phyloP scores from a whole-genome alignment of 2,888 invertebrate genomes.

The Pimpla rufipes region DNA sequence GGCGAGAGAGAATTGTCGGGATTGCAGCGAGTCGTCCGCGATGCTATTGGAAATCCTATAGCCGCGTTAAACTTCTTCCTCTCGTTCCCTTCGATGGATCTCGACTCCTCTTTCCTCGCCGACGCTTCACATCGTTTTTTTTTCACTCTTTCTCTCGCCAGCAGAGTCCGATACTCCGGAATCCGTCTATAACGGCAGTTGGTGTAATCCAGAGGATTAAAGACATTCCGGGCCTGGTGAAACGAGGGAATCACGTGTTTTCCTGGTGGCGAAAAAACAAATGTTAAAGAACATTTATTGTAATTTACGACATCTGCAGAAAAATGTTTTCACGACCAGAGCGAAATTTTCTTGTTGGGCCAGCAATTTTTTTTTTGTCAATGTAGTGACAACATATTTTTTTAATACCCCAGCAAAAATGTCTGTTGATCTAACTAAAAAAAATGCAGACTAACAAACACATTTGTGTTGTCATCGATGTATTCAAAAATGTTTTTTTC shows the following conservation, averaged over 20 bases:
- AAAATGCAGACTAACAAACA: too few relatives aligned
- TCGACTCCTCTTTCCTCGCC: conserved; percentile 7
- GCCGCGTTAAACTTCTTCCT: conserved; percentile 17
- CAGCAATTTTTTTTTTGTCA: too few relatives aligned
- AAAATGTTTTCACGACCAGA: too few relatives aligned
- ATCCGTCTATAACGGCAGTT: conserved; percentile 14
- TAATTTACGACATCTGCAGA: too few relatives aligned
- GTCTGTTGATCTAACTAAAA: too few relatives aligned
- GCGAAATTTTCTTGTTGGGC: too few relatives aligned
- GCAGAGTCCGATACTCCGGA: conserved; percentile 18
- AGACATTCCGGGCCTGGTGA: not conserved
- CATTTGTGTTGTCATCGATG: too few relatives aligned
- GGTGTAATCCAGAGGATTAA: conserved; percentile 28
- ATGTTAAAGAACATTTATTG: not conserved
- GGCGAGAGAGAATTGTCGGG: not conserved
- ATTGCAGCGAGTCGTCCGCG: conserved; percentile 3
- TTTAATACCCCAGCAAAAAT: too few relatives aligned
- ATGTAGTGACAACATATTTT: too few relatives aligned
- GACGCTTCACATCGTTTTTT: conserved; percentile 9
- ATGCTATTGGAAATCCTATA: conserved; percentile 11
- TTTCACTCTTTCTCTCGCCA: too few relatives aligned
- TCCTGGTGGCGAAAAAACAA: not conserved
- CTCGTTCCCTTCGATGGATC: conserved; percentile 15
- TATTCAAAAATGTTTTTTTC: too few relatives aligned
- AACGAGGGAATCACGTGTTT: not conserved